Percentiles rank a stretch among this genome's conserved stretches.
phyloP scores from a whole-genome alignment of 2,113 vertebrate genomes.

The Ramphastos sulfuratus region DNA sequence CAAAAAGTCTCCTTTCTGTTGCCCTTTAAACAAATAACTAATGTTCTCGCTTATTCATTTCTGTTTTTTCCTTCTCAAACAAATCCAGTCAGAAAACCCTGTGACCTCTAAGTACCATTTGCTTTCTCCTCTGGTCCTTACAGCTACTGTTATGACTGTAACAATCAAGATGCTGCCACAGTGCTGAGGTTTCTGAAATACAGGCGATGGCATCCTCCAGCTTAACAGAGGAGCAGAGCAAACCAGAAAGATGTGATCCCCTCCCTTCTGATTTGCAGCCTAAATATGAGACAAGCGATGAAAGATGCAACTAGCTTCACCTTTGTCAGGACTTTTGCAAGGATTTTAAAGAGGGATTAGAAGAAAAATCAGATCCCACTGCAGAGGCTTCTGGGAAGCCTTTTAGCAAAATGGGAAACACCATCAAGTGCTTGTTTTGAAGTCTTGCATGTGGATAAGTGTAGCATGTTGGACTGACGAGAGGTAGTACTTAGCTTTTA shows the following conservation, averaged over 20 bases:
- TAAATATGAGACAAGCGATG: background rate
- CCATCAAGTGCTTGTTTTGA: background rate
- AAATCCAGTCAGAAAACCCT: background rate
- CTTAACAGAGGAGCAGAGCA: background rate
- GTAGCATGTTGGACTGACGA: background rate
- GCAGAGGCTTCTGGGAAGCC: background rate
- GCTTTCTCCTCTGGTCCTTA: background rate
- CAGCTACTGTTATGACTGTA: background rate
- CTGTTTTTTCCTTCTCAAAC: background rate
- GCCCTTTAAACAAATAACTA: constrained; percentile 58
- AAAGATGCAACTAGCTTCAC: background rate
- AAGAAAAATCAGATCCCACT: background rate
- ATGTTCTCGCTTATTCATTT: background rate
- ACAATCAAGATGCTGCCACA: background rate
- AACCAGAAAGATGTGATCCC: background rate
- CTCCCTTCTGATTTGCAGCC: background rate
- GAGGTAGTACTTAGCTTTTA: background rate
- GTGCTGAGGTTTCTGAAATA: background rate
- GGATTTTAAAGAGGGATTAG: background rate
- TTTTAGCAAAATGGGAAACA: background rate
- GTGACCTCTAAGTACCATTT: background rate
- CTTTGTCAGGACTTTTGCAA: background rate
- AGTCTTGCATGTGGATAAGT: background rate
- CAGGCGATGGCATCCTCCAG: background rate
- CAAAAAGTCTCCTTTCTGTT: constrained; percentile 52